phyloP scores from a whole-genome alignment of 2,888 invertebrate species.

The Polydesmus complanatus region DNA sequence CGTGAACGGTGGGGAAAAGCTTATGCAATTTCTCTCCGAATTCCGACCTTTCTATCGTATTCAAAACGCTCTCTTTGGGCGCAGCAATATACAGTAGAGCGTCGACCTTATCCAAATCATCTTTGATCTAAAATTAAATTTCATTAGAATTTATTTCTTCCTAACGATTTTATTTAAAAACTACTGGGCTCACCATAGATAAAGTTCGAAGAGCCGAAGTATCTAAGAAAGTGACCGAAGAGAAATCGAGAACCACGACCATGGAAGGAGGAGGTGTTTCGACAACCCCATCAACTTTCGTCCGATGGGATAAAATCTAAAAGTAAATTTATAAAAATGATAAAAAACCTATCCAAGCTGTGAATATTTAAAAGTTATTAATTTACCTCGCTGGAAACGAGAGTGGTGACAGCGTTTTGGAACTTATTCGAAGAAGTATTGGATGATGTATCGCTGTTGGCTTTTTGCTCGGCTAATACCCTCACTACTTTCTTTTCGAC shows the following conservation, averaged over 20 bases:
- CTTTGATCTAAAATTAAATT: slow-evolving; percentile 2
- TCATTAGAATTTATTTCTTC: neutral
- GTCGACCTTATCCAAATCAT: slow-evolving; percentile 9
- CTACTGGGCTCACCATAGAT: neutral
- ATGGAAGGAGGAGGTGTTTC: neutral
- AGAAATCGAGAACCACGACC: neutral
- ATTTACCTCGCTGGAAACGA: too few species aligned
- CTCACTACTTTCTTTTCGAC: neutral
- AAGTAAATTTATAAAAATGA: too few species aligned
- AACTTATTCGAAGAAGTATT: neutral
- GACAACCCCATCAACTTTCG: neutral
- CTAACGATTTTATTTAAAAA: too few species aligned
- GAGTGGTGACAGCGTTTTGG: neutral
- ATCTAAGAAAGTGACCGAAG: neutral
- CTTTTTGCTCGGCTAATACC: neutral
- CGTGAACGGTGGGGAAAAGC: slow-evolving; percentile 7
- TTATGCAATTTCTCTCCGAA: neutral
- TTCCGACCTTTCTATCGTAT: slow-evolving; percentile 9
- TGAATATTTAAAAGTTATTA: too few species aligned
- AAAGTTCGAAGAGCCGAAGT: neutral
- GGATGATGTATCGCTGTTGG: neutral
- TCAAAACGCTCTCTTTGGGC: neutral
- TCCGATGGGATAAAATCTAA: neutral
- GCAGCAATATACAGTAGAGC: neutral
- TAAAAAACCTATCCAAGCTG: too few species aligned